Evolutionary conservation across 2,888 invertebrate genomes (phyloP).

Genomic region (Mesoligia furuncula): DNA sequence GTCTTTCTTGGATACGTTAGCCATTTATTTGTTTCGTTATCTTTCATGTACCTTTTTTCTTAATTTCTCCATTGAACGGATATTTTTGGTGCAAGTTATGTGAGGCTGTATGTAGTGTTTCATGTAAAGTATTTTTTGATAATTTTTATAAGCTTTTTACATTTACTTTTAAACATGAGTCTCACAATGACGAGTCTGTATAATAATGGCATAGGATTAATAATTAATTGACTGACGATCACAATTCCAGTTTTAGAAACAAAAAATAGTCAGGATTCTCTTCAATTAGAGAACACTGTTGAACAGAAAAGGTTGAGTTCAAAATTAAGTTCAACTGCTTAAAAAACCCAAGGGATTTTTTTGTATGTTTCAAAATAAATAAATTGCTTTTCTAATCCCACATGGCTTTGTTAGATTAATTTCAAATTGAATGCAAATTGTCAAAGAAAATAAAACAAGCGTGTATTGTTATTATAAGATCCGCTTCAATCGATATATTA

Average conservation of each 20-base stretch:
- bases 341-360: background rate
- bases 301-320: background rate
- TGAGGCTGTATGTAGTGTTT: conserved; percentile 22
- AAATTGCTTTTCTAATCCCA: background rate
- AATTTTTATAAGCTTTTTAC: too few relatives aligned
- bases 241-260: background rate
- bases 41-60: conserved; percentile 70
- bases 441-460: background rate
- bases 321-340: background rate
- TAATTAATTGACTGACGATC: background rate
- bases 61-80: conserved; percentile 73
- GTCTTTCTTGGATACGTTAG: conserved; percentile 65
- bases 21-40: conserved; percentile 74
- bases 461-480: background rate
- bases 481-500: conserved; percentile 68
- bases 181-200: background rate
- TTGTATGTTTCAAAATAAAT: background rate
- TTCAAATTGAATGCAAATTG: conserved; percentile 1
- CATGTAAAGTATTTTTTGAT: background rate
- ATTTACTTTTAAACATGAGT: background rate
- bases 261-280: background rate
- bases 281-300: background rate
- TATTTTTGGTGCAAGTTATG: conserved; percentile 65
- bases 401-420: background rate
- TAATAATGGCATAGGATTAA: background rate